These are phyloP conservation scores for Dendrocincla fuliginosa DNA, from an alignment of 2,797 vertebrate genomes.

Conservation along the genomic window DNA sequence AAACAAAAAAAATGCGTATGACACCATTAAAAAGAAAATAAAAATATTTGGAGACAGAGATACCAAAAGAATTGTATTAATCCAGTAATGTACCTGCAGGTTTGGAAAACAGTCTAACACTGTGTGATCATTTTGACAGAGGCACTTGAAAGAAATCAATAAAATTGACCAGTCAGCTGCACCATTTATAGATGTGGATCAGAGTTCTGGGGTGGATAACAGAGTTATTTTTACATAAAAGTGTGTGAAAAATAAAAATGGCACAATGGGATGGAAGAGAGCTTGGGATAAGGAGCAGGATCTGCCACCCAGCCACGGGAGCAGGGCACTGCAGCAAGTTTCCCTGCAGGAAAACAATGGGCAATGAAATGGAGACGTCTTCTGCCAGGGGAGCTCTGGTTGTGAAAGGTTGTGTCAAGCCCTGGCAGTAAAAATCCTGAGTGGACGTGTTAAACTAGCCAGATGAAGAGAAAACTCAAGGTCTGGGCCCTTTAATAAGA, in stretches of 20 bases:
- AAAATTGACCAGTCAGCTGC: slow-evolving; percentile 56
- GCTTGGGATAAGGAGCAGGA: not conserved
- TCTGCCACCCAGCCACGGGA: not conserved
- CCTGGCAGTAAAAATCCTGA: not conserved
- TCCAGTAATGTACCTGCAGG: not conserved
- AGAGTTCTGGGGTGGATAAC: slow-evolving; percentile 39
- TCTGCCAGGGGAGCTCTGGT: not conserved
- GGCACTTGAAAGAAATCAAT: slow-evolving; percentile 71
- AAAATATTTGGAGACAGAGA: not conserved
- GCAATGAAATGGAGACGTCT: rapidly evolving
- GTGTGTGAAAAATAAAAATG: not conserved
- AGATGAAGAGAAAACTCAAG: not conserved
- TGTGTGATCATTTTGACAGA: slow-evolving; percentile 70
- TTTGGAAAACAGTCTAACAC: slow-evolving; percentile 18
- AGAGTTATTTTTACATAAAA: slow-evolving; percentile 32
- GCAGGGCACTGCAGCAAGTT: rapidly evolving
- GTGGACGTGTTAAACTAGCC: not conserved
- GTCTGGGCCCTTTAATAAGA: not conserved
- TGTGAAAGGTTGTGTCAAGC: not conserved
- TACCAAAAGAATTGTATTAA: not conserved
- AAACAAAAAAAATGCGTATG: not conserved
- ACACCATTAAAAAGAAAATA: not conserved
- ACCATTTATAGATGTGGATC: slow-evolving; percentile 46
- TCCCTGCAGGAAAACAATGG: not conserved
- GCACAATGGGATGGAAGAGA: not conserved